Base-by-base conservation (phyloP, 2,797 vertebrate genomes). In the Karalla daura region DNA sequence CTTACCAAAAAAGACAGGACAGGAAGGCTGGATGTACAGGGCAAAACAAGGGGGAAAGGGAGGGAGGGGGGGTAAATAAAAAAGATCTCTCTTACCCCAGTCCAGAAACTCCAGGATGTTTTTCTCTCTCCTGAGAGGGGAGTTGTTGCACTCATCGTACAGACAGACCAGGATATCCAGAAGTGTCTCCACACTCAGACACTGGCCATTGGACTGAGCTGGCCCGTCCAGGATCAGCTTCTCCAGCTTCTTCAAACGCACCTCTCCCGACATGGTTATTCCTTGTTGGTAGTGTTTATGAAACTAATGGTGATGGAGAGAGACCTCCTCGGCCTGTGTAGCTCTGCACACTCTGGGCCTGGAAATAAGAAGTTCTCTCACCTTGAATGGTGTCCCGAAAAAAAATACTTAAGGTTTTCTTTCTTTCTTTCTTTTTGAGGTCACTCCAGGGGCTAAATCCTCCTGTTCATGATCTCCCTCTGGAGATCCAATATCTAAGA, bases 201-300 rank as follows among this genome's bases (percentile, higher is more conserved):
- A 96, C 30, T 96, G 96, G 81, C 95, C 95, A 51, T 88, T 95
- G 67, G 95, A 94, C 79, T 92, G 95, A 62, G 92, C 94, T 45
- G 97, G 96, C 67, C 98, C 97, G 88, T 96, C 97, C 94, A 98
- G 90, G 78, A 99, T 85, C 89, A 99, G 94, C 88, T 98, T 96
- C 89, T 99, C 98, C 95, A 99, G 90, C 92, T 97, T 97, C 95
- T 96, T 96, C 95, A 99, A 93, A 91, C 98, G 96, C 86, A 99
- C 97, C 93, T 99, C 97, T 86, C 96, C 98, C 80, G 98, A 99
- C 98, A 99, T 99, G 86, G 40, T 92, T 89, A 63, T 79, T 89
- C 80, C 55, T 59, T 47, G 39, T 46, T 59, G 33, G 20, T n/a
- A n/a, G n/a, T n/a, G n/a, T 4, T 56, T 30, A 21, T 18, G 41